Evolutionary conservation across 2,113 vertebrate species (phyloP).

Genomic region (Ammodytes dubius): DNA sequence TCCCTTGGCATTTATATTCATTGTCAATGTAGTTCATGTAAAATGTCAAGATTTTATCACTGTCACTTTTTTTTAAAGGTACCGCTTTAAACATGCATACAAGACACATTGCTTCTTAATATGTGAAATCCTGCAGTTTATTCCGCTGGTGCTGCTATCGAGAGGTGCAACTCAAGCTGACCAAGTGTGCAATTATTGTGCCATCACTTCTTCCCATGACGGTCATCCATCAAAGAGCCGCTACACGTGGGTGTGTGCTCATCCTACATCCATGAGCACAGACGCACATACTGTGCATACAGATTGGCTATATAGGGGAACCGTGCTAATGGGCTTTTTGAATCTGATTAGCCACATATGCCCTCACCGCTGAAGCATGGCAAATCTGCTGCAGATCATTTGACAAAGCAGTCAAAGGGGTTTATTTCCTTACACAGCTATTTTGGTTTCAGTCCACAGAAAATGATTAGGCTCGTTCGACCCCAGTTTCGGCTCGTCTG

Average conservation of each 20-base stretch:
- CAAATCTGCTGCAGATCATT: background rate
- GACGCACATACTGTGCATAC: background rate
- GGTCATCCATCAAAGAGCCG: constrained; percentile 38
- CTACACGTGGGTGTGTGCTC: background rate
- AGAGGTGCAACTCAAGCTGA: constrained; percentile 47
- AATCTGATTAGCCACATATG: background rate
- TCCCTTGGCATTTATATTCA: background rate
- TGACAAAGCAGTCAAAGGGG: background rate
- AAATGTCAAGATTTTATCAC: background rate
- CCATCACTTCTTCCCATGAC: constrained; percentile 42
- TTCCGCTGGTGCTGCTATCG: background rate
- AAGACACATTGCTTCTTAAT: background rate
- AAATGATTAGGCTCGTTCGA: too few relatives aligned
- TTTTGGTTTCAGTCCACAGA: background rate
- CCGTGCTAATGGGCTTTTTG: background rate
- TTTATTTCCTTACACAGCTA: background rate
- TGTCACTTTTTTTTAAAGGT: background rate
- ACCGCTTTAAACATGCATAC: background rate
- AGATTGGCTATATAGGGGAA: background rate
- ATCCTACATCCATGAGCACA: constrained; percentile 18
- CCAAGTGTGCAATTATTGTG: constrained; percentile 60
- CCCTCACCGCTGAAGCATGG: background rate
- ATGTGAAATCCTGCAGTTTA: background rate
- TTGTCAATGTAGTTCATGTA: background rate
- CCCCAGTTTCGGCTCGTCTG: too few relatives aligned